phyloP scores from a whole-genome alignment of 2,888 invertebrate species.

The Zelleria hepariella region DNA sequence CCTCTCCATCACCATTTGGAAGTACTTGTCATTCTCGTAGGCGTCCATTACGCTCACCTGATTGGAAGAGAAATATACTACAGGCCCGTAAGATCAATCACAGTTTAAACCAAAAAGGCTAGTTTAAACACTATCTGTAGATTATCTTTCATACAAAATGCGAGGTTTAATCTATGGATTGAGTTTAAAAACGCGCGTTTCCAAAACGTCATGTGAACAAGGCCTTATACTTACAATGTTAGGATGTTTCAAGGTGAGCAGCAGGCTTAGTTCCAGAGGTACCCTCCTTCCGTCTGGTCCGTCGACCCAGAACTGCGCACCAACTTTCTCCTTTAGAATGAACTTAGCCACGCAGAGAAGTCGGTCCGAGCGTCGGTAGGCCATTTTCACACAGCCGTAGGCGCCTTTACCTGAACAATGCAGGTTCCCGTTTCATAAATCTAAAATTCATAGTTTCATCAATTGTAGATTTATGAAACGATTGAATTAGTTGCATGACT shows the following conservation, averaged over 20 bases:
- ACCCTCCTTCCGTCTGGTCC: slow-evolving; percentile 65
- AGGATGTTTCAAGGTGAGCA: slow-evolving; percentile 75
- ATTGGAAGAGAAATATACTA: no score
- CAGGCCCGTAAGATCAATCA: no score
- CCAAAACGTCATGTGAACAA: no score
- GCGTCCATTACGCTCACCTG: slow-evolving; percentile 76
- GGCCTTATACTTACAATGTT: slow-evolving; percentile 71
- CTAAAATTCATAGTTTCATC: no score
- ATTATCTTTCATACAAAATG: no score
- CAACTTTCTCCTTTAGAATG: slow-evolving; percentile 77
- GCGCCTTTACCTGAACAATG: slow-evolving; percentile 75
- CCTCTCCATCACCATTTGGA: slow-evolving; percentile 84
- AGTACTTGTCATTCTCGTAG: slow-evolving; percentile 78
- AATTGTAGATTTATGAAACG: no score
- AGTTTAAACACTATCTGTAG: no score
- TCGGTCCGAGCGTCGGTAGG: slow-evolving; percentile 73
- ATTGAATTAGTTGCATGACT: no score
- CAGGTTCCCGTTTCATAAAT: no score
- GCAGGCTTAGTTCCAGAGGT: slow-evolving; percentile 77
- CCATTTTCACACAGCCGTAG: slow-evolving; percentile 80
- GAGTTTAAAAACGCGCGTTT: no score
- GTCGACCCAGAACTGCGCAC: slow-evolving; percentile 75
- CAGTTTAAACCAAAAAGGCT: no score
- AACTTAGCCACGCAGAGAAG: slow-evolving; percentile 79
- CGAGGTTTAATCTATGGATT: no score